Evolutionary conservation across 2,797 vertebrate genomes (phyloP).

Genomic region (Sebastiscus albofasciatus): DNA sequence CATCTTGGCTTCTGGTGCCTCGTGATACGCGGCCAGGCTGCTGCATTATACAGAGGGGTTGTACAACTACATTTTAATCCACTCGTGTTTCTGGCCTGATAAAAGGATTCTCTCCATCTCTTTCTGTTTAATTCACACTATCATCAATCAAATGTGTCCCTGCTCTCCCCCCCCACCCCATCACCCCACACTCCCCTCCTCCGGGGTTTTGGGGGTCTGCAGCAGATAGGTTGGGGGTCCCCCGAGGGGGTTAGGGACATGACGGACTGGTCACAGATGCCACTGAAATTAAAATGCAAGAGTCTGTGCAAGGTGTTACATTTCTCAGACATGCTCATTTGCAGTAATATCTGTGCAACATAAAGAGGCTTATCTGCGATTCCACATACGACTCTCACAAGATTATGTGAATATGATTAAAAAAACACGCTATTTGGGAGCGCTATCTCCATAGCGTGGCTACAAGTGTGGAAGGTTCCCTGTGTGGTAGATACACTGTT

Average conservation of each 20-base stretch:
- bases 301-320: slow-evolving; percentile 81
- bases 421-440: slow-evolving; percentile 43
- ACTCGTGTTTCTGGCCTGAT: slow-evolving; percentile 85
- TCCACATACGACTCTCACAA: slow-evolving; percentile 67
- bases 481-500: slow-evolving; percentile 59
- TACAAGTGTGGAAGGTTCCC: slow-evolving; percentile 79
- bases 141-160: slow-evolving; percentile 86
- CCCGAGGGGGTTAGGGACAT: slow-evolving; percentile 79
- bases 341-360: slow-evolving; percentile 72
- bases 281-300: slow-evolving; percentile 84
- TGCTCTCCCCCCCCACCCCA: slow-evolving; percentile 18
- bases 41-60: slow-evolving; percentile 83
- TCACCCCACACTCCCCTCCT: slow-evolving; percentile 28
- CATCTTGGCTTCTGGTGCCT: slow-evolving; percentile 76
- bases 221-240: slow-evolving; percentile 76
- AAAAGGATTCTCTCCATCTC: slow-evolving; percentile 88
- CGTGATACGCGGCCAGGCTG: slow-evolving; percentile 77
- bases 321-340: slow-evolving; percentile 83
- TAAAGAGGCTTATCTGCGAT: slow-evolving; percentile 78
- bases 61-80: slow-evolving; percentile 89
- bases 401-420: slow-evolving; percentile 79
- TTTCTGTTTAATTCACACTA: slow-evolving; percentile 86
- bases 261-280: slow-evolving; percentile 85
- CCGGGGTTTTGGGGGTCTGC: slow-evolving; percentile 77
- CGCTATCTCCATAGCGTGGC: slow-evolving; percentile 52